Evolutionary conservation across 2,888 invertebrate genomes (phyloP).

Genomic region (Dichetophora obliterata): DNA sequence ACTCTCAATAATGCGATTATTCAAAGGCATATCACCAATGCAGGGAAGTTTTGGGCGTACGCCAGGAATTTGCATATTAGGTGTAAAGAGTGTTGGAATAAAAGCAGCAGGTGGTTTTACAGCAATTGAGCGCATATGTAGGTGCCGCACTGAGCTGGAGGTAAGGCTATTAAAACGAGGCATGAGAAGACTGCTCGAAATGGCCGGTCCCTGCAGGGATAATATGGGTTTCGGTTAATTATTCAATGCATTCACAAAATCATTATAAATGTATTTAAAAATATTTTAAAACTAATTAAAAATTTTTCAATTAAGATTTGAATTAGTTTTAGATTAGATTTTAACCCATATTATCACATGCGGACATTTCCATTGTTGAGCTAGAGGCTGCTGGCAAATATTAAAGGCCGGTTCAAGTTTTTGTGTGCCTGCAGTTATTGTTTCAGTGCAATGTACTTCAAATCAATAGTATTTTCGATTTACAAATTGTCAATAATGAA

Average conservation of each 20-base stretch:
- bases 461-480: slow-evolving; percentile 33
- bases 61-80: slow-evolving; percentile 25
- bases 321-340: slow-evolving; percentile 23
- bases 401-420: too few relatives aligned
- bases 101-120: neutral
- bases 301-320: slow-evolving; percentile 36
- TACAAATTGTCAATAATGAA: slow-evolving; percentile 15
- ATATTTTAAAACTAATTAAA: neutral
- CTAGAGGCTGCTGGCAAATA: neutral
- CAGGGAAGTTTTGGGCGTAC: slow-evolving; percentile 9
- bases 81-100: neutral
- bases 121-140: slow-evolving; percentile 40
- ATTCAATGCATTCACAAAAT: slow-evolving; percentile 23
- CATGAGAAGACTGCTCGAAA: slow-evolving; percentile 44
- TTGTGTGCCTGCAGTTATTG: slow-evolving; percentile 41
- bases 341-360: slow-evolving; percentile 68
- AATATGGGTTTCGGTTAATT: slow-evolving; percentile 59
- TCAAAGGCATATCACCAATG: slow-evolving; percentile 56
- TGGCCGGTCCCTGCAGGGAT: slow-evolving; percentile 61
- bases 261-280: slow-evolving; percentile 46
- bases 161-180: neutral
- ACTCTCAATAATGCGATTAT: slow-evolving; percentile 55
- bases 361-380: slow-evolving; percentile 41
- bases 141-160: slow-evolving; percentile 34
- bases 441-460: slow-evolving; percentile 41